These are phyloP conservation scores for Hypotaenidia okinawae DNA, from an alignment of 2,797 vertebrate genomes.

Conservation along the genomic window DNA sequence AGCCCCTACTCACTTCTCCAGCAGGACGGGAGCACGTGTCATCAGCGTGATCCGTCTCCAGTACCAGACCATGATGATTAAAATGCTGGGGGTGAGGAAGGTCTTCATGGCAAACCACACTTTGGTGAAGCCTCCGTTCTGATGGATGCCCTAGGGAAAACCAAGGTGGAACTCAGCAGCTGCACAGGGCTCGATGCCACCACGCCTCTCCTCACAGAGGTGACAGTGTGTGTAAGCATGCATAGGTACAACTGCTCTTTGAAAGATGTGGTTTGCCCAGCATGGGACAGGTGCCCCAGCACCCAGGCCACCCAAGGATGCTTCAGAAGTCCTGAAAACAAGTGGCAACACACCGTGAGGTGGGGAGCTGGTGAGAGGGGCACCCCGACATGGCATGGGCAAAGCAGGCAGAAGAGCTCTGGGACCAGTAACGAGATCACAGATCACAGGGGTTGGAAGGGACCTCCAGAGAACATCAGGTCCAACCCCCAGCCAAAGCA, in stretches of 20 bases:
- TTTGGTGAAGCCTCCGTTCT: slow-evolving; percentile 96
- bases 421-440: background rate
- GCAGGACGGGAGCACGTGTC: slow-evolving; percentile 90
- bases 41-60: slow-evolving; percentile 95
- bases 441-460: too few relatives aligned
- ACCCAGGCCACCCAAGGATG: background rate
- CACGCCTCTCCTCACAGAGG: background rate
- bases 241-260: background rate
- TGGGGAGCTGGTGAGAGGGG: background rate
- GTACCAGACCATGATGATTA: slow-evolving; percentile 98
- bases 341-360: rapidly evolving
- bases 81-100: slow-evolving; percentile 94
- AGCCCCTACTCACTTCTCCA: slow-evolving; percentile 91
- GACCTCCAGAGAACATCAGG: too few relatives aligned
- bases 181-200: background rate
- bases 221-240: rapidly evolving
- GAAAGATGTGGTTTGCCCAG: rapidly evolving
- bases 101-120: slow-evolving; percentile 99
- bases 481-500: too few relatives aligned
- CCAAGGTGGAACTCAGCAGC: background rate
- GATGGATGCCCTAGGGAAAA: slow-evolving; percentile 88
- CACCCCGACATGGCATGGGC: background rate
- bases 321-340: background rate
- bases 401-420: background rate
- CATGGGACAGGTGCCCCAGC: background rate